Conservation (phyloP, 2,113 vertebrate species). For the Labrus mixtus region DNA sequence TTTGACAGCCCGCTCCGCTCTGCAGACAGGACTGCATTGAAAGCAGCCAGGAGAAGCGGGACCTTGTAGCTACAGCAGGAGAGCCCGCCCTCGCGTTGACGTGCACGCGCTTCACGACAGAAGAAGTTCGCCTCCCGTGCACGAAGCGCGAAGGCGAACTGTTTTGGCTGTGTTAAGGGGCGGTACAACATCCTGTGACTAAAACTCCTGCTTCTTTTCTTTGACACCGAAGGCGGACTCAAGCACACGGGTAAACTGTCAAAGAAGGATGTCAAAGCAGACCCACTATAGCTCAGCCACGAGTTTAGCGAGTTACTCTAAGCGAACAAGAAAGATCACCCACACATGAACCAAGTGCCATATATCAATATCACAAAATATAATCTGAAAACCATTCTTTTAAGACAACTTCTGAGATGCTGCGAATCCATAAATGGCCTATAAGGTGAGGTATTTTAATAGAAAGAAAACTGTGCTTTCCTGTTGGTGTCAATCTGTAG, state of each 20-base stretch:
- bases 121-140: constrained; percentile 20
- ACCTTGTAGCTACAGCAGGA: constrained; percentile 71
- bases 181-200: constrained; percentile 1
- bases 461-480: too few relatives aligned
- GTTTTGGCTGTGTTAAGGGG: neutral
- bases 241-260: constrained; percentile 14
- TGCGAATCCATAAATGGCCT: too few relatives aligned
- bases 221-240: neutral
- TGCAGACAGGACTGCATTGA: constrained; percentile 81
- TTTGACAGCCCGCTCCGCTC: constrained; percentile 72
- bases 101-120: constrained; percentile 36
- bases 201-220: neutral
- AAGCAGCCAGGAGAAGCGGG: constrained; percentile 76
- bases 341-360: too few relatives aligned
- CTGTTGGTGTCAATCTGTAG: too few relatives aligned
- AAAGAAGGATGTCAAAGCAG: neutral
- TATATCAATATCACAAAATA: neutral
- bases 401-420: too few relatives aligned
- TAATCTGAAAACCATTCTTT: too few relatives aligned
- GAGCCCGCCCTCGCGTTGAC: constrained; percentile 71
- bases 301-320: neutral
- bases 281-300: too few relatives aligned
- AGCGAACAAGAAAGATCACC: constrained; percentile 12
- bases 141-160: constrained; percentile 17
- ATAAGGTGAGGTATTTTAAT: too few relatives aligned